phyloP scores from a whole-genome alignment of 2,113 vertebrate species.

The Micronisus gabar region DNA sequence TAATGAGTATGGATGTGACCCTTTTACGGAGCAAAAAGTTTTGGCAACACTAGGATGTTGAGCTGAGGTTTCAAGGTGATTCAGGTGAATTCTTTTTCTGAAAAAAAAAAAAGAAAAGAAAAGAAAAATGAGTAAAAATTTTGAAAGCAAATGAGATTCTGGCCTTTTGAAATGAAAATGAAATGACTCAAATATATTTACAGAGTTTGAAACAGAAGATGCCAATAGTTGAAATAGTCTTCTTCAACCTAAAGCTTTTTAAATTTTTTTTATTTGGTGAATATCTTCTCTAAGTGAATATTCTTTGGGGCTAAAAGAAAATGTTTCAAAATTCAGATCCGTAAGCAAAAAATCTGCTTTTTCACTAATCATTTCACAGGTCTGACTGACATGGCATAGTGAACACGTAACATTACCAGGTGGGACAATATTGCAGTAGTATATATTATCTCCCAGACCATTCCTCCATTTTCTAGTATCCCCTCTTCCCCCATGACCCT shows the following conservation, averaged over 20 bases:
- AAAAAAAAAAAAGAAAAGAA: not conserved
- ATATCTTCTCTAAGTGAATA: not conserved
- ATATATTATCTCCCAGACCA: not conserved
- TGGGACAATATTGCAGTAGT: not conserved
- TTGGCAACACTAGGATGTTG: not conserved
- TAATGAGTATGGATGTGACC: not conserved
- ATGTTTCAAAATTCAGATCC: not conserved
- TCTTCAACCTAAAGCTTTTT: not conserved
- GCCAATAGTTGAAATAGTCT: not conserved
- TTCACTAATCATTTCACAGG: not conserved
- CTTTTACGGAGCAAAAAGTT: not conserved
- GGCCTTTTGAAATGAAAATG: not conserved
- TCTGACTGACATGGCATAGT: not conserved
- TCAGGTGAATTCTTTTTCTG: not conserved
- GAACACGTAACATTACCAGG: not conserved
- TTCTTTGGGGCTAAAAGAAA: not conserved
- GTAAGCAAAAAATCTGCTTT: not conserved
- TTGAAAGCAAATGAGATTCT: not conserved
- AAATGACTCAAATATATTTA: not conserved
- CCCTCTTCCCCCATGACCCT: not conserved
- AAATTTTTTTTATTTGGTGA: not conserved
- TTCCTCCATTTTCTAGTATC: not conserved
- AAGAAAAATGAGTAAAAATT: not conserved
- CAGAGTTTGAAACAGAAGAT: not conserved
- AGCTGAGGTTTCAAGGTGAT: not conserved